Conservation (phyloP, 1,140 invertebrate genomes). For the Diprion similis region DNA sequence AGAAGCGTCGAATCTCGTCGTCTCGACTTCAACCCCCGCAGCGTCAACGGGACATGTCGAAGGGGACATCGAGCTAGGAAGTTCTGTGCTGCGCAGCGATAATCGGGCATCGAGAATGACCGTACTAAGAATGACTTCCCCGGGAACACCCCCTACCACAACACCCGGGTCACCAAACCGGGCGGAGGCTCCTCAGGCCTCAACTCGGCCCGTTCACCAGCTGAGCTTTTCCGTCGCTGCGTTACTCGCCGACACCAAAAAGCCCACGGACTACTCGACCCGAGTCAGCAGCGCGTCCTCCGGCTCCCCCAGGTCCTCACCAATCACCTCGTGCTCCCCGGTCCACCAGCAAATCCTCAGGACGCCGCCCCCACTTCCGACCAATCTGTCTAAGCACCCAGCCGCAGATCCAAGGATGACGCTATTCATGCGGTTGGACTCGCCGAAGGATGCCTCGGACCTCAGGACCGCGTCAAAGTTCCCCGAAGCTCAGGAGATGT, state of each 20-base stretch:
- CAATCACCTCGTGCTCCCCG: conserved; percentile 27
- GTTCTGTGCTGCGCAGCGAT: not conserved
- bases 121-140: conserved; percentile 57
- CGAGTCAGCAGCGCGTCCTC: conserved; percentile 10
- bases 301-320: conserved; percentile 10
- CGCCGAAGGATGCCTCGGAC: conserved; percentile 18
- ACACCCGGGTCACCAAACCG: conserved; percentile 45
- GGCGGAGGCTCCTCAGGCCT: conserved; percentile 40
- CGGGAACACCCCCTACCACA: conserved; percentile 50
- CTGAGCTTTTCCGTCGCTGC: conserved; percentile 64
- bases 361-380: conserved; percentile 16
- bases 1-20: too few relatives aligned
- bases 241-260: conserved; percentile 55
- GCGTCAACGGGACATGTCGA: not conserved
- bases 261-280: conserved; percentile 17
- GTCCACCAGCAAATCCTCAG: conserved; percentile 24
- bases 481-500: conserved; percentile 14
- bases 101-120: conserved; percentile 46
- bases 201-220: conserved; percentile 42
- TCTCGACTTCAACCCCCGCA: too few relatives aligned
- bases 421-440: conserved; percentile 20
- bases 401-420: conserved; percentile 29
- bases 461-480: conserved; percentile 20
- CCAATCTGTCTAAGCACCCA: conserved; percentile 27
- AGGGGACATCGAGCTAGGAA: not conserved